Conservation (phyloP, 2,888 invertebrate genomes). For the Thera britannica region DNA sequence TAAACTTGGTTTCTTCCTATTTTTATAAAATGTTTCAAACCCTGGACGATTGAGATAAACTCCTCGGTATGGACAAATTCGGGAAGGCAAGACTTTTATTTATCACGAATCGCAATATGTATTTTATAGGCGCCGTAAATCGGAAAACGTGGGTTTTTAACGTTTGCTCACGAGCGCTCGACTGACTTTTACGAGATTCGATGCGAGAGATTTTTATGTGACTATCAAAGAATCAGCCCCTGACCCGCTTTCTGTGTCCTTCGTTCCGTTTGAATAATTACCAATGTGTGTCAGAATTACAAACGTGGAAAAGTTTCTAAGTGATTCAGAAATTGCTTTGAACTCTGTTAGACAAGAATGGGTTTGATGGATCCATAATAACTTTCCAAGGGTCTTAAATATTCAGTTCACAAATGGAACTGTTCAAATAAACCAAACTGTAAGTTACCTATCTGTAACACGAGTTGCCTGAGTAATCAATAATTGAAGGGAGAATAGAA, state of each 20-base stretch:
- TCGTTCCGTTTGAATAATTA: conserved; percentile 67
- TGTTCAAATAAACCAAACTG: background rate
- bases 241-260: conserved; percentile 62
- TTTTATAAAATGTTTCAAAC: conserved; percentile 13
- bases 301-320: conserved; percentile 30
- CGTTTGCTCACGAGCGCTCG: conserved; percentile 77
- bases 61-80: conserved; percentile 69
- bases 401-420: background rate
- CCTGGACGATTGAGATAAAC: conserved; percentile 62
- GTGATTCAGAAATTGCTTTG: conserved; percentile 25
- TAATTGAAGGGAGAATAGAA: too few species aligned
- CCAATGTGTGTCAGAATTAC: conserved; percentile 29
- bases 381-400: conserved; percentile 5
- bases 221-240: conserved; percentile 61
- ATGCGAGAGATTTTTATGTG: conserved; percentile 65
- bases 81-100: conserved; percentile 76
- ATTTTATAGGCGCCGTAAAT: conserved; percentile 82
- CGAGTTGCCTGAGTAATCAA: background rate
- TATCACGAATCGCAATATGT: conserved; percentile 83
- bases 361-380: background rate
- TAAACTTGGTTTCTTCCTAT: conserved; percentile 1
- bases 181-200: conserved; percentile 78
- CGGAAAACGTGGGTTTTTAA: conserved; percentile 79
- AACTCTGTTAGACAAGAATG: conserved; percentile 26
- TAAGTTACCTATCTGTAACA: background rate